Conservation (phyloP, 2,888 invertebrate species). For the Rapana venosa region DNA sequence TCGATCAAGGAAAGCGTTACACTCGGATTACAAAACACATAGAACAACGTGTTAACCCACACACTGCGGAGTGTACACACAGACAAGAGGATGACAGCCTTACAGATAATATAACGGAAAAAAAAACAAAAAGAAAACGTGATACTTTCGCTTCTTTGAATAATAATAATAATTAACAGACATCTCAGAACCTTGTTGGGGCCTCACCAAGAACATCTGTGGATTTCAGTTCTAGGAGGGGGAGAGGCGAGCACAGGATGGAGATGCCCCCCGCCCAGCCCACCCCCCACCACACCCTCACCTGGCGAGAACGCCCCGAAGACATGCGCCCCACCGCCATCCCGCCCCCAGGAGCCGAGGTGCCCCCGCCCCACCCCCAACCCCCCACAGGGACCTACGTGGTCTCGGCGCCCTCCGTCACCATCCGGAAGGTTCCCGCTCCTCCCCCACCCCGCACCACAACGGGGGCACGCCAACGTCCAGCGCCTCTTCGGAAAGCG, state of each 20-base stretch:
- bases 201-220: no score
- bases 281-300: conserved; percentile 59
- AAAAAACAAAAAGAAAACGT: no score
- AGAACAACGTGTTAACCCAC: no score
- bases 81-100: no score
- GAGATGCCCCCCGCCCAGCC: conserved; percentile 69
- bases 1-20: no score
- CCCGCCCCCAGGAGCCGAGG: conserved; percentile 79
- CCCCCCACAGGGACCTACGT: conserved; percentile 48
- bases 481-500: conserved; percentile 56
- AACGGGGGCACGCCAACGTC: conserved; percentile 63
- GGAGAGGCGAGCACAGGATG: conserved; percentile 54
- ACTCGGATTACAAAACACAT: no score
- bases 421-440: conserved; percentile 42
- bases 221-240: background rate
- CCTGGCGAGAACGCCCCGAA: conserved; percentile 71
- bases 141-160: no score
- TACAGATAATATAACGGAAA: no score
- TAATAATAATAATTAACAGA: no score
- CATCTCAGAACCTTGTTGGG: no score
- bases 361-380: conserved; percentile 48
- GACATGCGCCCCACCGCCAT: conserved; percentile 64
- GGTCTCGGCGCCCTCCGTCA: background rate
- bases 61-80: no score
- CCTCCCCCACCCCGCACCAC: conserved; percentile 79